phyloP scores from a whole-genome alignment of 1,140 invertebrate genomes.

The Zaprionus lachaisei region DNA sequence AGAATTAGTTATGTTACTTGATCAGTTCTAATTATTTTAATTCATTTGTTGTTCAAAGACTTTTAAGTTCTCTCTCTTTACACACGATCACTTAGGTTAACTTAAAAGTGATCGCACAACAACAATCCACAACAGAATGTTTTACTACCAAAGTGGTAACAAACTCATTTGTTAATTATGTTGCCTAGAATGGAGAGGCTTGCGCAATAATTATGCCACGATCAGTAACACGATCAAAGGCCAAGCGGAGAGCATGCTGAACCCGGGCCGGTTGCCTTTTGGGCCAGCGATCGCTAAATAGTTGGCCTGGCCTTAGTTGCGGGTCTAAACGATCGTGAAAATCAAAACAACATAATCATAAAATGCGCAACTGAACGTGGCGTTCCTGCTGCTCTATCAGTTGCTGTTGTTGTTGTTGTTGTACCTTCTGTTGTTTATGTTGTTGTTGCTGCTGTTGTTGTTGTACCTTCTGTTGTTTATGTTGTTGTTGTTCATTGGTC shows the following conservation, averaged over 20 bases:
- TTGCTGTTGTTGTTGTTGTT: constrained; percentile 44
- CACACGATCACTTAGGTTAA: background rate
- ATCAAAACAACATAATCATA: constrained; percentile 83
- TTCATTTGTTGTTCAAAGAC: too few species aligned
- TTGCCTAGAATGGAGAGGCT: constrained; percentile 58
- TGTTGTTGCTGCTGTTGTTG: constrained; percentile 21
- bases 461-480: constrained; percentile 25
- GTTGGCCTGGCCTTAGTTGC: constrained; percentile 46
- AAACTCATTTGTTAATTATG: constrained; percentile 84
- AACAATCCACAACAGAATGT: constrained; percentile 22
- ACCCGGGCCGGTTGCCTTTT: constrained; percentile 48
- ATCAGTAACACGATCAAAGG: constrained; percentile 82
- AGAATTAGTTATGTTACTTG: too few species aligned
- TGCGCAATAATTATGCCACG: constrained; percentile 76
- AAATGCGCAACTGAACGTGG: constrained; percentile 78
- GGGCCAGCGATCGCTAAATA: constrained; percentile 65
- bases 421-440: constrained; percentile 50
- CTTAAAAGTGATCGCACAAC: background rate
- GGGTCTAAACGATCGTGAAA: constrained; percentile 73
- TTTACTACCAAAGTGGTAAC: constrained; percentile 57
- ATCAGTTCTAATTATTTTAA: too few species aligned
- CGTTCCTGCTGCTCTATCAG: constrained; percentile 60
- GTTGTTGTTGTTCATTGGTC: constrained; percentile 60
- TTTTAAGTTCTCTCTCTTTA: background rate
- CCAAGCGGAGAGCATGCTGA: constrained; percentile 45